Percentiles rank a stretch among this genome's conserved stretches.
Evolutionary conservation across 2,113 vertebrate genomes (phyloP).

Genomic region (Aegithalos caudatus): DNA sequence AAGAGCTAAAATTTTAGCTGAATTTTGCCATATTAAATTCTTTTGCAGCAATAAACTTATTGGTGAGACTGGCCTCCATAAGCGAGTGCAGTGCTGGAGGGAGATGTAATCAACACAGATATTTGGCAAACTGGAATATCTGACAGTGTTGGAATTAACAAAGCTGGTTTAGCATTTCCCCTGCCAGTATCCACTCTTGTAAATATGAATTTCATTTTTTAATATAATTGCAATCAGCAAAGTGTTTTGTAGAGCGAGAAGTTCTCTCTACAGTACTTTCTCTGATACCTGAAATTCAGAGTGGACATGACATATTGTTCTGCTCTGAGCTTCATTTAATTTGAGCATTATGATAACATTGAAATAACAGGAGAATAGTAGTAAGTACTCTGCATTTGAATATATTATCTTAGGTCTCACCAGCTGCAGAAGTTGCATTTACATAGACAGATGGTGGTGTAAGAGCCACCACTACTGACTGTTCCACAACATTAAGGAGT

Average conservation of each 20-base stretch:
- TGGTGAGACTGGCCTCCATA: neutral
- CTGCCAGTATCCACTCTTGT: neutral
- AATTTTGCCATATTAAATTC: neutral
- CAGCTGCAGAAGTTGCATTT: neutral
- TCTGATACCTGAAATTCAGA: neutral
- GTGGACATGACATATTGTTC: neutral
- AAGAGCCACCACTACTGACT: neutral
- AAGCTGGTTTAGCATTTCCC: constrained; percentile 11
- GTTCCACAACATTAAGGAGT: neutral
- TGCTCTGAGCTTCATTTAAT: neutral
- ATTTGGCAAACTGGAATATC: neutral
- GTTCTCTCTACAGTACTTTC: neutral
- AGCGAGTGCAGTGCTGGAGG: neutral
- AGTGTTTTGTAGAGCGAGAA: neutral
- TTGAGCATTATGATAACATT: neutral
- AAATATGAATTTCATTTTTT: neutral
- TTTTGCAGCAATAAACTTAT: neutral
- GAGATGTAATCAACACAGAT: neutral
- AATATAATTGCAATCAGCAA: neutral
- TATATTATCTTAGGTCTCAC: neutral
- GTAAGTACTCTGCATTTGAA: neutral
- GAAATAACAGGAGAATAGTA: neutral
- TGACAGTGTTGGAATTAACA: neutral
- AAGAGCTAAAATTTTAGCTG: neutral
- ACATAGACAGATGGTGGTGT: neutral